These are phyloP conservation scores for Osmerus eperlanus DNA, from an alignment of 2,113 vertebrate species.

Conservation along the genomic window DNA sequence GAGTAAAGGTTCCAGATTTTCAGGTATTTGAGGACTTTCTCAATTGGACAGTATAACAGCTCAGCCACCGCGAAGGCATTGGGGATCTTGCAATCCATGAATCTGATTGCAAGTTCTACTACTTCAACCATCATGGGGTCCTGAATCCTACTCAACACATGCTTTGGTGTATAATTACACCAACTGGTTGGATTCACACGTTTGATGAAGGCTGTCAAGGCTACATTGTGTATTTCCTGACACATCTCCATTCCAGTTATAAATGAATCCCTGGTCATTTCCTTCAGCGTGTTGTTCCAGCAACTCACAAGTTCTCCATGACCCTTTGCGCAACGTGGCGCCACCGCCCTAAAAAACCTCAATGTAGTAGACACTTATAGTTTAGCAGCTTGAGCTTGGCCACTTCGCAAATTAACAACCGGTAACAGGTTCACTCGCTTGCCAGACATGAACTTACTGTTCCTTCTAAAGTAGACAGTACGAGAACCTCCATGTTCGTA, in stretches of 20 bases:
- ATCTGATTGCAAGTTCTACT: neutral
- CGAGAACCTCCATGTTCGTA: neutral
- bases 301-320: neutral
- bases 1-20: neutral
- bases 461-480: constrained; percentile 7
- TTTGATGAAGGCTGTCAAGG: neutral
- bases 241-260: neutral
- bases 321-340: neutral
- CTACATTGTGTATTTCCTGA: neutral
- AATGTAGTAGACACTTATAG: neutral
- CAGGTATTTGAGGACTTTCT: too few species aligned
- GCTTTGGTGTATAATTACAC: neutral
- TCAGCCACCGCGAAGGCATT: too few species aligned
- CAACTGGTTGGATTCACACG: neutral
- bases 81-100: too few species aligned
- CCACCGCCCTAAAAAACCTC: neutral
- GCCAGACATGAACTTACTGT: neutral
- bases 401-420: neutral
- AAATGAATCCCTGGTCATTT: neutral
- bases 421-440: neutral
- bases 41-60: too few species aligned
- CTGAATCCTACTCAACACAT: neutral
- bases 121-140: neutral
- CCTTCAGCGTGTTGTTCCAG: neutral
- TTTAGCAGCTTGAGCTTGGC: neutral